Evolutionary conservation across 1,140 invertebrate genomes (phyloP).

Genomic region (Hypothenemus hampei): DNA sequence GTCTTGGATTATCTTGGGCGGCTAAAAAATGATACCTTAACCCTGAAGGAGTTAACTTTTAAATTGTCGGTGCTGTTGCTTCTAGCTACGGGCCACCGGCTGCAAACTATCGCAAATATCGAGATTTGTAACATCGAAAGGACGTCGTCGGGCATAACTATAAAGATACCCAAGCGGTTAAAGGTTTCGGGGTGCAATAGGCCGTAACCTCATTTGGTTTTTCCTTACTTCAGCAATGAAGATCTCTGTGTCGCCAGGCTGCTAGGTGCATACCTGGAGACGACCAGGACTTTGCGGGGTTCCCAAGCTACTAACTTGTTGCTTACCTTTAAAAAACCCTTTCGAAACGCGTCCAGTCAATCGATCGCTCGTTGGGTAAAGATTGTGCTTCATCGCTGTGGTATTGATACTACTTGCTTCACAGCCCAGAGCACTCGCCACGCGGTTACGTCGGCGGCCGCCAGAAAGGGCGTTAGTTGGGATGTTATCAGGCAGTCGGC

Average conservation of each 20-base stretch:
- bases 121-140: constrained; percentile 1
- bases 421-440: constrained; percentile 21
- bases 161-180: constrained; percentile 6
- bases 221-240: constrained; percentile 2
- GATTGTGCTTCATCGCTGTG: too few species aligned
- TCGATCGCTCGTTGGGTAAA: constrained; percentile 1
- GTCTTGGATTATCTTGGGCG: constrained; percentile 5
- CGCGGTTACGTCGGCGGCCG: constrained; percentile 16
- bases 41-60: constrained; percentile 6
- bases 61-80: constrained; percentile 6
- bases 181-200: constrained; percentile 7
- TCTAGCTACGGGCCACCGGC: not conserved
- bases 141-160: not conserved
- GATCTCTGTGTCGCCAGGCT: constrained; percentile 2
- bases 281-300: not conserved
- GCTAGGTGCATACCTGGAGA: not conserved
- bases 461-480: not conserved
- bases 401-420: constrained; percentile 14
- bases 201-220: not conserved
- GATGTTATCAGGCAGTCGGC: constrained; percentile 7
- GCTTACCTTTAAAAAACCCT: constrained; percentile 12
- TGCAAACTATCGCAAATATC: constrained; percentile 7
- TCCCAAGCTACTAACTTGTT: not conserved
- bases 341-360: not conserved
- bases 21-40: not conserved